Evolutionary conservation across 2,888 invertebrate genomes (phyloP).

Genomic region (Philereme transversata): DNA sequence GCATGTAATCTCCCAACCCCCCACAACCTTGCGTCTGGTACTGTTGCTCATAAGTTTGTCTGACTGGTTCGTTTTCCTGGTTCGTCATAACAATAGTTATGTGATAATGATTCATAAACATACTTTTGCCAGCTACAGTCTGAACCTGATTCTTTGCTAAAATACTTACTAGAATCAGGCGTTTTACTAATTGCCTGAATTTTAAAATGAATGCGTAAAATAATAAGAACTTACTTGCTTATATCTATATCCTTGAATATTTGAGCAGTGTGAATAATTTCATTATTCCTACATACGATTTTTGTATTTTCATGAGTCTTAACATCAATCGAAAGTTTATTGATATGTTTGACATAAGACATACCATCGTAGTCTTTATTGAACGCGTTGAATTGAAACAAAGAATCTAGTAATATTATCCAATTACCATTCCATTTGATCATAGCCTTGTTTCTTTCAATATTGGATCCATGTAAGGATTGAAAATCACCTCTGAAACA

Average conservation of each 20-base stretch:
- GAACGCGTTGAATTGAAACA: conserved; percentile 24
- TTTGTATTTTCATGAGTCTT: conserved; percentile 7
- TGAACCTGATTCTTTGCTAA: too few relatives aligned
- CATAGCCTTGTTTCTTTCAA: conserved; percentile 20
- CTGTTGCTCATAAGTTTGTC: too few relatives aligned
- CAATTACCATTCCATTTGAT: conserved; percentile 27
- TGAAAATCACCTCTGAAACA: conserved; percentile 20
- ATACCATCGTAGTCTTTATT: conserved; percentile 12
- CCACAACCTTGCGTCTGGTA: too few relatives aligned
- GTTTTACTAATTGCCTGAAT: background rate
- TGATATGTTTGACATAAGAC: conserved; percentile 20
- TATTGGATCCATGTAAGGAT: conserved; percentile 13
- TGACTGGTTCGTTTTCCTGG: too few relatives aligned
- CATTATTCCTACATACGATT: background rate
- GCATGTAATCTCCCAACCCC: too few relatives aligned
- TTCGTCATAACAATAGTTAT: too few relatives aligned
- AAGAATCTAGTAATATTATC: conserved; percentile 25
- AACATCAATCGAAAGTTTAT: conserved; percentile 19
- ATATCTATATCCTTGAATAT: conserved; percentile 7
- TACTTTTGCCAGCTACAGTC: too few relatives aligned
- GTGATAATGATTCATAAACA: too few relatives aligned
- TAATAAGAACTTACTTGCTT: conserved; percentile 2
- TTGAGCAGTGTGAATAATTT: conserved; percentile 6
- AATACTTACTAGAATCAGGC: too few relatives aligned
- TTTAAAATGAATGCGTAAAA: too few relatives aligned